Base-by-base conservation (phyloP, 2,113 vertebrate genomes). In the Vulpes vulpes region DNA sequence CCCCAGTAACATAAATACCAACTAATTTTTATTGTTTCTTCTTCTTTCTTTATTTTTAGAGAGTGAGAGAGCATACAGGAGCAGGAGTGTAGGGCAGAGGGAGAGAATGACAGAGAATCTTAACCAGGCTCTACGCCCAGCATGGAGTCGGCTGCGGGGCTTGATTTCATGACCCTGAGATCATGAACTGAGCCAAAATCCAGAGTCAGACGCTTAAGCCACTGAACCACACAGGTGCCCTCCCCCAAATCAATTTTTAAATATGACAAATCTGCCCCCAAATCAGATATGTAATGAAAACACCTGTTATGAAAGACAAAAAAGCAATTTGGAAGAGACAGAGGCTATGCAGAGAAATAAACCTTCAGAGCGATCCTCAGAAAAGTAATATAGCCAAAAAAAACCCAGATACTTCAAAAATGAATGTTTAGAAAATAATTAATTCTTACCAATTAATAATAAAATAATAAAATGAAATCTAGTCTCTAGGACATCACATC, bases 381-480 rank as follows among this genome's bases (percentile, higher is more conserved):
- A 87, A 35, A 64, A 20, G 81, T 38, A 74, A 5, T 30, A 11
- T 27, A 62, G 55, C 92, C 80, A 62, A 67, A 22, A 49, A 38
- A 93, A 69, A 71, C 8, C 1, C 84, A 27, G 32, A 43, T 22
- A 64, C 55, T 35, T 85, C 15, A 74, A 76, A 55, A 91, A 23
- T 49, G 57, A 43, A 22, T 55, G 49, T 19, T 76, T 85, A 93
- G 27, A 59, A 59, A 32, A 32, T 43, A 10, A 55, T 35, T 17
- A 55, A 53, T 69, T 83, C 17, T 89, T 84, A 86, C 59, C 91
- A 91, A 65, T 95, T 53, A 85, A 84, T 84, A 79, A 82, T 55
- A 64, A 0, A 27, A 27, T 71, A 81, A 86, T 17, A 73, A 90
- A 69, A 69, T 60, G 11, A 60, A 60, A 69, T 49, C 82, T 57